phyloP scores from a whole-genome alignment of 1,140 invertebrate genomes.

The Bicyclus anynana region DNA sequence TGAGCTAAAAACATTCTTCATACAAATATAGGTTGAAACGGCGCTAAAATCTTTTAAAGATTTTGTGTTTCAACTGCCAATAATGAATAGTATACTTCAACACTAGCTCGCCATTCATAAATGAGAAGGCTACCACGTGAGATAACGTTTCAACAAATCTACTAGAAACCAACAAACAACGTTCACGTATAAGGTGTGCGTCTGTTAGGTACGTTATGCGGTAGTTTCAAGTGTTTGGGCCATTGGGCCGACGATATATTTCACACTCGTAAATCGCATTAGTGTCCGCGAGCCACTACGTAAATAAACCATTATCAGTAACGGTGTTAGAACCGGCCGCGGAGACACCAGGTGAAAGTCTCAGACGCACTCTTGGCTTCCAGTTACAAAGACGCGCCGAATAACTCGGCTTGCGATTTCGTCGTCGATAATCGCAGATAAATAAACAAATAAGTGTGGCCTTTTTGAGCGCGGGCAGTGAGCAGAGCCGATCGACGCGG shows the following conservation, averaged over 20 bases:
- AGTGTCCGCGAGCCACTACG: slow-evolving; percentile 28
- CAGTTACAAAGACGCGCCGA: slow-evolving; percentile 46
- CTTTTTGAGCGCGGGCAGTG: slow-evolving; percentile 34
- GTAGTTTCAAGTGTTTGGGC: slow-evolving; percentile 4
- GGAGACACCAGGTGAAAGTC: slow-evolving; percentile 64
- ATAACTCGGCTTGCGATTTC: slow-evolving; percentile 38
- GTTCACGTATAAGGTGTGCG: background rate
- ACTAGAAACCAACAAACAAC: background rate
- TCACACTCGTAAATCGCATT: slow-evolving; percentile 4
- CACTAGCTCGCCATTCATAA: background rate
- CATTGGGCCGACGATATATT: background rate
- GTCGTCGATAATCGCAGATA: slow-evolving; percentile 48
- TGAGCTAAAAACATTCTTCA: too few species aligned
- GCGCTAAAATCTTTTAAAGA: too few species aligned
- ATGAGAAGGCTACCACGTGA: background rate
- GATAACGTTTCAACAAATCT: background rate
- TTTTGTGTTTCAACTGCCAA: too few species aligned
- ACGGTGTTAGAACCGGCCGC: slow-evolving; percentile 61
- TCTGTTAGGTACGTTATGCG: background rate
- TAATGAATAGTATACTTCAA: too few species aligned
- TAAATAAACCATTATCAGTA: slow-evolving; percentile 63
- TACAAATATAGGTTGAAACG: too few species aligned
- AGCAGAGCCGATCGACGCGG: slow-evolving; percentile 35
- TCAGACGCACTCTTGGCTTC: slow-evolving; percentile 57
- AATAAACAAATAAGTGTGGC: slow-evolving; percentile 55